Conservation (phyloP, 2,888 invertebrate species). For the Electrophaes corylata region DNA sequence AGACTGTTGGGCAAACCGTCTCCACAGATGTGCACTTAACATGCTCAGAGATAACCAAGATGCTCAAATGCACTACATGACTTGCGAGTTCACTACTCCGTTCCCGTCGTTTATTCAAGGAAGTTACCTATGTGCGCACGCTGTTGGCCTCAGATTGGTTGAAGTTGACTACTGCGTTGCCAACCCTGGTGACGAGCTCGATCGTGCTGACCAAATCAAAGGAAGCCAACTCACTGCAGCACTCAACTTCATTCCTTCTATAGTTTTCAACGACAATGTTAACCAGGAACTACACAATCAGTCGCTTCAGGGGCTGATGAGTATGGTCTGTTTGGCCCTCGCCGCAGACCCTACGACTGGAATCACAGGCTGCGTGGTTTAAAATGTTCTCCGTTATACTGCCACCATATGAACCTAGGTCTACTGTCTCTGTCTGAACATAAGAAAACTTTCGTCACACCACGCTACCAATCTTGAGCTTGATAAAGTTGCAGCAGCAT, state of each 20-base stretch:
- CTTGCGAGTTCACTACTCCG: slow-evolving; percentile 65
- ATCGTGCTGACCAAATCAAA: slow-evolving; percentile 53
- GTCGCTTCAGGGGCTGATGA: slow-evolving; percentile 49
- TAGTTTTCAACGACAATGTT: slow-evolving; percentile 61
- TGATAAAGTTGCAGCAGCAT: background rate
- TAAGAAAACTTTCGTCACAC: background rate
- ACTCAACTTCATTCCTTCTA: slow-evolving; percentile 63
- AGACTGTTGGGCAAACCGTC: slow-evolving; percentile 75
- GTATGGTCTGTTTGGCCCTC: slow-evolving; percentile 63
- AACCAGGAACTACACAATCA: slow-evolving; percentile 45
- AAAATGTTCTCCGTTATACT: background rate
- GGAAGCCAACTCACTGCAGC: slow-evolving; percentile 51
- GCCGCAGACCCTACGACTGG: slow-evolving; percentile 58
- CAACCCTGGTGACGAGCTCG: slow-evolving; percentile 56
- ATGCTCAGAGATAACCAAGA: slow-evolving; percentile 57
- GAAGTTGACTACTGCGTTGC: slow-evolving; percentile 63
- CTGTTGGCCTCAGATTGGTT: slow-evolving; percentile 56
- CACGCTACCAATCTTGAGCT: background rate
- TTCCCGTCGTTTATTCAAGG: slow-evolving; percentile 51
- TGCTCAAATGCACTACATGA: slow-evolving; percentile 66
- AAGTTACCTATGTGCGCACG: slow-evolving; percentile 61
- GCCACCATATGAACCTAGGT: background rate
- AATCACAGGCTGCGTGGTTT: slow-evolving; percentile 48
- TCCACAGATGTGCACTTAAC: slow-evolving; percentile 69
- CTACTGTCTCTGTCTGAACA: background rate